Evolutionary conservation across 2,113 vertebrate genomes (phyloP), one percentile per base, ranked within the genome.

Genomic region (Smithornis capensis): DNA sequence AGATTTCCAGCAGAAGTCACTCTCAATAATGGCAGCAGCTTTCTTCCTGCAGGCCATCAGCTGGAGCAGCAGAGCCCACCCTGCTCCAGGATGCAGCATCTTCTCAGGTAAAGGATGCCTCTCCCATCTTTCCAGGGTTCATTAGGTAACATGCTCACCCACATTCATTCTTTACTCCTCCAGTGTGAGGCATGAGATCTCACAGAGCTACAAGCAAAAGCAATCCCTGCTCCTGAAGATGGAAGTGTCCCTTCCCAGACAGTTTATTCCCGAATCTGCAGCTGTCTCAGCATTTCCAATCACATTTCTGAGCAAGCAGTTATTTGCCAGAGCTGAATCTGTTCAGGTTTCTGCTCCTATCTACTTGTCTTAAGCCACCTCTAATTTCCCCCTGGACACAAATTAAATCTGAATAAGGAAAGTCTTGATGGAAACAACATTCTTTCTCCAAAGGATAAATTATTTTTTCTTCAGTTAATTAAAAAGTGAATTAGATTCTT

Each of bases 21-120:
- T n/a, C 59, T n/a, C 13, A 3, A 14, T 53, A 47, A 21, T 14
- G 50, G 8, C 4, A 50, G 8, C 0, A 0, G 12, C 4, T 80
- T 83, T 49, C 8, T 22, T 45, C 47, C 79, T 21, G n/a, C 50
- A 49, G 57, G 38, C 22, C 50, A 52, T 9, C 53, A 79, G 52
- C 49, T 59, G 55, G n/a, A 56, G 45, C 15, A 63, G 55, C 68
- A 86, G 68, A 91, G n/a, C 33, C 42, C 73, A 52, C 2, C 10
- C 44, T 9, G 8, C 29, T n/a, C 55, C 10, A 0, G 1, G 11
- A 11, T 27, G 50, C 47, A 64, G 76, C 77, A 38, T 45, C 45
- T 35, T 55, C 42, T 6, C 0, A 0, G 27, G 47, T 38, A 53
- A 49, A 60, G 44, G 35, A 29, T 33, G 27, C 55, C 31, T 35